Conservation (phyloP, 1,140 invertebrate genomes). For the Musca vetustissima region DNA sequence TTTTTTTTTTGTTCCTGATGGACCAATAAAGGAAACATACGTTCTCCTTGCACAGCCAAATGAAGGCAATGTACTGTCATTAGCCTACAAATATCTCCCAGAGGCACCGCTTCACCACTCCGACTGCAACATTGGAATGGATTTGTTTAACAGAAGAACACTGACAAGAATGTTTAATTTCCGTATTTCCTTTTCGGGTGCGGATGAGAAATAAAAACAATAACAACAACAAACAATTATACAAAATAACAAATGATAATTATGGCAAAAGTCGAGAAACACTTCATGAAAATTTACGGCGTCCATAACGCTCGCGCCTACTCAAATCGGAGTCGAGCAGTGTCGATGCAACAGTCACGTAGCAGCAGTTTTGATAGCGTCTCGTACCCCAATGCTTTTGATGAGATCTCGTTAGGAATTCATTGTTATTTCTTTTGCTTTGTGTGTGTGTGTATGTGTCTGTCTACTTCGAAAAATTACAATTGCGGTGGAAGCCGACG, state of each 20-base stretch:
- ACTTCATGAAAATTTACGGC: no score
- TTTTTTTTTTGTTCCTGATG: no score
- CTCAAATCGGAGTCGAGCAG: no score
- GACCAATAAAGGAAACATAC: no score
- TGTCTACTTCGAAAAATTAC: background rate
- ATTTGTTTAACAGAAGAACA: no score
- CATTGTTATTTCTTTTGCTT: slow-evolving; percentile 4
- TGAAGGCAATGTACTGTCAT: no score
- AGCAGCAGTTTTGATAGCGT: slow-evolving; percentile 15
- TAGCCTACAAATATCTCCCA: no score
- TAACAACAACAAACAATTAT: slow-evolving; percentile 12
- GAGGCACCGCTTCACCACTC: no score
- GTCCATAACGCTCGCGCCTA: no score
- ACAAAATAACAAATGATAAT: slow-evolving; percentile 21
- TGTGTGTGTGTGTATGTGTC: background rate
- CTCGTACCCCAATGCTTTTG: slow-evolving; percentile 15
- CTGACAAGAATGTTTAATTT: slow-evolving; percentile 20
- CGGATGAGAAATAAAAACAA: no score
- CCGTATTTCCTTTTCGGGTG: slow-evolving; percentile 4
- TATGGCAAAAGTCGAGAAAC: background rate
- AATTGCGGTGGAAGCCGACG: slow-evolving; percentile 7
- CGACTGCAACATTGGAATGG: no score
- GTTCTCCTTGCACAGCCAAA: no score
- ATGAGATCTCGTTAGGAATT: slow-evolving; percentile 23
- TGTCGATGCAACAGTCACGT: slow-evolving; percentile 12